Evolutionary conservation across 1,140 invertebrate genomes (phyloP).

Genomic region (Battus philenor): DNA sequence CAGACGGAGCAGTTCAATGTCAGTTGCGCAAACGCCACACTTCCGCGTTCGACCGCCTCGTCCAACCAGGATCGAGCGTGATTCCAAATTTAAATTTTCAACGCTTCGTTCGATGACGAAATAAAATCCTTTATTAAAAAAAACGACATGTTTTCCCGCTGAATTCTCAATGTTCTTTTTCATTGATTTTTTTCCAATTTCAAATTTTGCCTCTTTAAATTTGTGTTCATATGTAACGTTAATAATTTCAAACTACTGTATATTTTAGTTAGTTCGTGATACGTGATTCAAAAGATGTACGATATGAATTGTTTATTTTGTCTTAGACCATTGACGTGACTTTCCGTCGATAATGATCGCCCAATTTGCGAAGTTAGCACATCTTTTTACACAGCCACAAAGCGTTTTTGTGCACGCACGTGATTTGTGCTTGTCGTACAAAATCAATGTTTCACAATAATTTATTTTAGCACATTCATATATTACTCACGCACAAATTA

Average conservation of each 20-base stretch:
- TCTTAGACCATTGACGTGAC: conserved; percentile 6
- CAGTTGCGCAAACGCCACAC: conserved; percentile 68
- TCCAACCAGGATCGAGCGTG: conserved; percentile 45
- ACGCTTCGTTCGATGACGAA: conserved; percentile 9
- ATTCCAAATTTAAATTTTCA: conserved; percentile 33
- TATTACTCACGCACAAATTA: too few relatives aligned
- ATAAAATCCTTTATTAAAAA: conserved; percentile 4
- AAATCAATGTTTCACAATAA: too few relatives aligned
- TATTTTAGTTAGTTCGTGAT: too few relatives aligned
- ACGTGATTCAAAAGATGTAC: conserved; percentile 9
- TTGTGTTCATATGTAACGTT: neutral
- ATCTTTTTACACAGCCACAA: neutral
- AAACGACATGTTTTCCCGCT: too few relatives aligned
- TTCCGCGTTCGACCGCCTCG: conserved; percentile 55
- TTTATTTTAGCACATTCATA: too few relatives aligned
- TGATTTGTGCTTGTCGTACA: too few relatives aligned
- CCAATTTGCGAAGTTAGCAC: conserved; percentile 9
- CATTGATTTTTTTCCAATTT: conserved; percentile 28
- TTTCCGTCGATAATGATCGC: neutral
- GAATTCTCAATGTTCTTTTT: neutral
- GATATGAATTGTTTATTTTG: conserved; percentile 5
- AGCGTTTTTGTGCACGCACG: too few relatives aligned
- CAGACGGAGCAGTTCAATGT: conserved; percentile 63
- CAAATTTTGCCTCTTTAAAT: conserved; percentile 37
- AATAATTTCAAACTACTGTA: too few relatives aligned